phyloP scores from a whole-genome alignment of 2,113 vertebrate genomes.

The Phyllostomus discolor region DNA sequence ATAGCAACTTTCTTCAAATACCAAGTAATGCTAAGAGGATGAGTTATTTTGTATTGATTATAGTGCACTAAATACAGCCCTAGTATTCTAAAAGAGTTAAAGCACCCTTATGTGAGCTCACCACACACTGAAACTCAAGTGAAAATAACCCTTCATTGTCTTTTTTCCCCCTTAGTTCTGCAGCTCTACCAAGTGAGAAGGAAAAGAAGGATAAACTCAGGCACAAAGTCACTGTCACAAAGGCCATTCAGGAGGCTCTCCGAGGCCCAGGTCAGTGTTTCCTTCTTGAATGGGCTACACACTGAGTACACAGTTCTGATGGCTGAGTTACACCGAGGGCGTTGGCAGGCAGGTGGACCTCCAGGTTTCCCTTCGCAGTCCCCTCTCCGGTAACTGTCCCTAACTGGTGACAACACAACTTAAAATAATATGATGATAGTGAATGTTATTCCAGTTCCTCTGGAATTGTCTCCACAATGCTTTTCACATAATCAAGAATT shows the following conservation, averaged over 20 bases:
- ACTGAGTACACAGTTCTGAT: background rate
- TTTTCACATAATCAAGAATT: background rate
- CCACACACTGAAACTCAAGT: background rate
- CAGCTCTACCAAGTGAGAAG: background rate
- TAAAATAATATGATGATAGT: background rate
- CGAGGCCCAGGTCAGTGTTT: background rate
- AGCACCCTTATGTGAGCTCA: background rate
- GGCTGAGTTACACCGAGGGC: background rate
- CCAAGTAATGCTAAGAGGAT: background rate
- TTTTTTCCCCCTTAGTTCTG: background rate
- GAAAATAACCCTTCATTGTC: background rate
- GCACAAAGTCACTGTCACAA: background rate
- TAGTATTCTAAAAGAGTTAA: background rate
- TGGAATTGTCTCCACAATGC: background rate
- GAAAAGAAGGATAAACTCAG: background rate
- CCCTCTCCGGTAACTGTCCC: background rate
- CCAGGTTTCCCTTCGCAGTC: background rate
- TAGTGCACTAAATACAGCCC: background rate
- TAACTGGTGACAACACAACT: background rate
- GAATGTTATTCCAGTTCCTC: background rate
- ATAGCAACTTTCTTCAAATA: background rate
- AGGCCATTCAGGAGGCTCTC: background rate
- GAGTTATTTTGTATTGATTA: background rate
- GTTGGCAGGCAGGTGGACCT: background rate
- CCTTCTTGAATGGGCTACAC: background rate